A percentile compares a stretch with the other conserved stretches of the same genome.
Conservation (phyloP, 2,797 vertebrate genomes). For the Enteromius trimaculatus region DNA sequence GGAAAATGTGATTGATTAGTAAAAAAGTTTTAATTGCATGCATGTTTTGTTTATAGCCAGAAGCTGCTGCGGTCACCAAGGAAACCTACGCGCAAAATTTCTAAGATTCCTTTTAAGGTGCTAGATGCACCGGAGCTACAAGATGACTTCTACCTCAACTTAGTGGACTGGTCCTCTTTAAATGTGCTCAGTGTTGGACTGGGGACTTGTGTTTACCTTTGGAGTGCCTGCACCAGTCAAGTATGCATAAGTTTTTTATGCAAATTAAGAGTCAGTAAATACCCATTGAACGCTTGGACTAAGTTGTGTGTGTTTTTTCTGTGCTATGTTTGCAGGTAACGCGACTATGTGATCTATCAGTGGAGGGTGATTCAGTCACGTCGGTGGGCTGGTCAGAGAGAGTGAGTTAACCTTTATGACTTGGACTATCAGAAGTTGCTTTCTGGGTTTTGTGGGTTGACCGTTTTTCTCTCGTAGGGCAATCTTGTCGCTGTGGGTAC, state of each 20-base stretch:
- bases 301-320: not conserved
- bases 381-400: slow-evolving; percentile 98
- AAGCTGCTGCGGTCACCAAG: slow-evolving; percentile 94
- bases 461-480: slow-evolving; percentile 66
- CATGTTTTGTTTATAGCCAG: slow-evolving; percentile 76
- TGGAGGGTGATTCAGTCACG: slow-evolving; percentile 97
- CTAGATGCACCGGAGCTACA: slow-evolving; percentile 96
- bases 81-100: slow-evolving; percentile 97
- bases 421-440: not conserved
- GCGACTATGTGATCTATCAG: slow-evolving; percentile 94
- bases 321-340: slow-evolving; percentile 82
- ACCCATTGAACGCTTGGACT: not conserved
- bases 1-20: not conserved
- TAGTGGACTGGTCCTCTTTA: slow-evolving; percentile 98
- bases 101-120: slow-evolving; percentile 99
- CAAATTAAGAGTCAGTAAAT: not conserved
- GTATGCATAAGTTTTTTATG: slow-evolving; percentile 67
- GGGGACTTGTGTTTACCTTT: slow-evolving; percentile 97
- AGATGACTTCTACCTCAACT: slow-evolving; percentile 98
- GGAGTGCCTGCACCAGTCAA: slow-evolving; percentile 99
- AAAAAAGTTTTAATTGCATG: not conserved
- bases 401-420: slow-evolving; percentile 74
- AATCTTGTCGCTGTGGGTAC: slow-evolving; percentile 86
- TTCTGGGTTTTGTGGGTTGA: not conserved
- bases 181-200: slow-evolving; percentile 97